A percentile compares a stretch with the other conserved stretches of the same genome.
phyloP scores from a whole-genome alignment of 1,140 invertebrate species.

The honey bee (Apis mellifera) region DNA sequence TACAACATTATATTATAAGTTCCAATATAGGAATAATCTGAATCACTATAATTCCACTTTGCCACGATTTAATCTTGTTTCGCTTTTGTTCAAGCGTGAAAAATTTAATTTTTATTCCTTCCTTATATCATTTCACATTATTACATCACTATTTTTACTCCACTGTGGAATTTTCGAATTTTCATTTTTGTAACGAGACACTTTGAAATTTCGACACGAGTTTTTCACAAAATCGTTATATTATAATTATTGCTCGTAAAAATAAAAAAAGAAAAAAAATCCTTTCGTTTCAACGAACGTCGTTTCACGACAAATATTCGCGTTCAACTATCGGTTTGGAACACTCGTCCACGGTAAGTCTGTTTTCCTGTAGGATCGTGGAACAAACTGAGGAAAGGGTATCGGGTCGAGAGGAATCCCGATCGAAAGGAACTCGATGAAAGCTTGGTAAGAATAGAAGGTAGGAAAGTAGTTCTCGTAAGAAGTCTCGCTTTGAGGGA shows the following conservation, averaged over 20 bases:
- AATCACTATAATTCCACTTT: no score
- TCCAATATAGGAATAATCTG: no score
- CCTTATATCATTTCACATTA: no score
- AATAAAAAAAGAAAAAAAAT: background rate
- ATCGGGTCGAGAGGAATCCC: conserved; percentile 10
- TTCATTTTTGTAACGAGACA: no score
- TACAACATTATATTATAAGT: no score
- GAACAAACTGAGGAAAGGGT: background rate
- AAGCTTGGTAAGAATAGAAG: background rate
- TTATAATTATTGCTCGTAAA: background rate
- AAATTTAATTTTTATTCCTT: no score
- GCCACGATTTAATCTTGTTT: no score
- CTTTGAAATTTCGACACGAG: no score
- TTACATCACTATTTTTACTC: no score
- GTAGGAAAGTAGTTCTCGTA: background rate
- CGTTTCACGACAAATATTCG: background rate
- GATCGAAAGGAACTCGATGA: conserved; percentile 6
- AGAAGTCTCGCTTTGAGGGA: background rate
- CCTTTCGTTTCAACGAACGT: background rate
- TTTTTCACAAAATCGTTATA: no score
- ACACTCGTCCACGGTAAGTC: background rate
- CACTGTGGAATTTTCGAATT: no score
- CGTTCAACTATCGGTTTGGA: background rate
- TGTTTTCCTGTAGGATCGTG: background rate
- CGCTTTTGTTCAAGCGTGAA: no score